Base-by-base conservation (phyloP, 2,797 vertebrate genomes). In the Sandelia bainsii region DNA sequence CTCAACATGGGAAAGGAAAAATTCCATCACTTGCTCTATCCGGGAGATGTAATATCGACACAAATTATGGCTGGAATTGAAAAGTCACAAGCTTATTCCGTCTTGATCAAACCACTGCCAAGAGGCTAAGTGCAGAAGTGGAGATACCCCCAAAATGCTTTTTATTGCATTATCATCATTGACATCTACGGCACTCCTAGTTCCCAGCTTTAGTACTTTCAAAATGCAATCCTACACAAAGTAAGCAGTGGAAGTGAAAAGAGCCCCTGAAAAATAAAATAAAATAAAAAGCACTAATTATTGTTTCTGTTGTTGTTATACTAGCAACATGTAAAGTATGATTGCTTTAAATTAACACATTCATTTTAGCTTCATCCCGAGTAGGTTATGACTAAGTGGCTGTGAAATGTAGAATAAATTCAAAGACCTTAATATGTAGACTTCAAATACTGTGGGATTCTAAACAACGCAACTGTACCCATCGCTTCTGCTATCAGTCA, bases 21-120 rank as follows among this genome's bases (percentile, higher is more conserved):
- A 96, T 97, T 97, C 96, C 95, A 98, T 99, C 97, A 97, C 96
- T 95, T 95, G 95, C 96, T 96, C 95, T 93, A 95, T 93, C 94
- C 83, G 71, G 90, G 89, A 94, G 95, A 96, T 97, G 95, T 94
- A 97, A 98, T 98, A 99, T 96, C 95, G 97, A 98, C 99, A 99
- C 97, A 99, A 99, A 99, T 99, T 98, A 98, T 97, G 96, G 95
- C 95, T 91, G 96, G 96, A 98, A 99, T 98, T 98, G 98, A 98
- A 99, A 99, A 99, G 98, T 97, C 97, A 97, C 95, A 94, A 93
- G 94, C 96, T 98, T 97, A 97, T 98, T 97, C 96, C 93, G 89
- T 96, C 96, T 97, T 98, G 97, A 99, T 99, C 97, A 98, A 97
- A 96, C 93, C 92, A 81, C 96, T 97, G 96, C 95, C 96, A 96